Evolutionary conservation across 2,888 invertebrate genomes (phyloP), one percentile per base, ranked within the genome.

Genomic region (Habrosyne pyritoides): DNA sequence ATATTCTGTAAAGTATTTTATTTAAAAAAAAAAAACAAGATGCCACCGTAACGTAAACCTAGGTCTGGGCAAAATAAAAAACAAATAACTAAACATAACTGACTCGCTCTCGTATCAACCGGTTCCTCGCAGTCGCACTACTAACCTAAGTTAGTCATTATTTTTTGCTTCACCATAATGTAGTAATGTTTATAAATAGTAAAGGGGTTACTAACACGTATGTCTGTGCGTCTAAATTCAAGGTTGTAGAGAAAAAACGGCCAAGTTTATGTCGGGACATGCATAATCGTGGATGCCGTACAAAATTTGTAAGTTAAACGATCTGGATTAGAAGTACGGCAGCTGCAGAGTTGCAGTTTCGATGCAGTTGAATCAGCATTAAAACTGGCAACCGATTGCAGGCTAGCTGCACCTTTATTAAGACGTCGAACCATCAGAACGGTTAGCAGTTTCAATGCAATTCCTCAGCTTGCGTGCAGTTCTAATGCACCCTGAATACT

Each of bases 201-300:
- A 67, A 63, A 51, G 64, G 65, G 70, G 76, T 60, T 69, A 73
- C 55, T 71, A 69, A 66, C 70, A 67, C 61, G 47, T 50, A 52
- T 58, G 42, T 42, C 42, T 42, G 42, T 42, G 42, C 42, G 42
- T 42, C 42, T 8, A 5, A 8, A 18, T 18, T 42, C 42, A 42
- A 42, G 42, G 42, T 8, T 42, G 18, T 42, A 18, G 42, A 42
- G 8, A 42, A 42, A 36, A 42, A 8, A 30, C 12, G 18, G 42
- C 10, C 6, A 42, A 18, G 42, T 18, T 2, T 2, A 18, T 18
- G 42, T 10, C 18, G 42, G 42, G 7, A 1, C 33, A 33, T n/a
- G 42, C 8, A 42, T 12, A 18, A 8, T 14, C 42, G 1, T 42
- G 42, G 42, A 8, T 42, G 18, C 42, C 18, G 42, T 36, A 36